phyloP scores from a whole-genome alignment of 1,140 invertebrate species.

The Campodea augens region DNA sequence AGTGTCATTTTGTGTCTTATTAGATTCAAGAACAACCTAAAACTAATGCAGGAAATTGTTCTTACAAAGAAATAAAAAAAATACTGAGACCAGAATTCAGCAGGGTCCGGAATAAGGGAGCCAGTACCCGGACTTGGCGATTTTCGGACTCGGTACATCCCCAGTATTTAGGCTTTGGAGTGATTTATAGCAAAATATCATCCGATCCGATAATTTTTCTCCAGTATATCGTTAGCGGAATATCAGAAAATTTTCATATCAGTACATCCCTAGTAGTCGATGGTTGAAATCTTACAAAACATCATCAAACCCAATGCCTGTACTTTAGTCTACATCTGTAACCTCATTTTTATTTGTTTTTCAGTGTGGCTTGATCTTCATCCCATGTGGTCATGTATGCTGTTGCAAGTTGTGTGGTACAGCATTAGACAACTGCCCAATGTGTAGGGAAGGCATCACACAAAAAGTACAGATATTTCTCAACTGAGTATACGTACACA shows the following conservation, averaged over 20 bases:
- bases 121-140: no score
- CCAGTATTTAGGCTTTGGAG: neutral
- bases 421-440: constrained; percentile 37
- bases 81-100: no score
- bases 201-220: neutral
- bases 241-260: neutral
- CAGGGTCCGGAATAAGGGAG: no score
- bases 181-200: neutral
- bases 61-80: no score
- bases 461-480: constrained; percentile 32
- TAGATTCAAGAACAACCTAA: no score
- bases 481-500: neutral
- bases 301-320: neutral
- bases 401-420: constrained; percentile 45
- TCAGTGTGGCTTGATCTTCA: constrained; percentile 52
- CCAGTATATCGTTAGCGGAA: neutral
- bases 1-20: no score
- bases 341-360: constrained; percentile 21
- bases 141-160: no score
- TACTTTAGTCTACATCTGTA: neutral
- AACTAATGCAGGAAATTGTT: no score
- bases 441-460: constrained; percentile 49
- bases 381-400: constrained; percentile 70
- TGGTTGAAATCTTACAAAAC: neutral
- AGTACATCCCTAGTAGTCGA: neutral